Conservation (phyloP, 2,797 vertebrate species). For the Cottoperca gobio region DNA sequence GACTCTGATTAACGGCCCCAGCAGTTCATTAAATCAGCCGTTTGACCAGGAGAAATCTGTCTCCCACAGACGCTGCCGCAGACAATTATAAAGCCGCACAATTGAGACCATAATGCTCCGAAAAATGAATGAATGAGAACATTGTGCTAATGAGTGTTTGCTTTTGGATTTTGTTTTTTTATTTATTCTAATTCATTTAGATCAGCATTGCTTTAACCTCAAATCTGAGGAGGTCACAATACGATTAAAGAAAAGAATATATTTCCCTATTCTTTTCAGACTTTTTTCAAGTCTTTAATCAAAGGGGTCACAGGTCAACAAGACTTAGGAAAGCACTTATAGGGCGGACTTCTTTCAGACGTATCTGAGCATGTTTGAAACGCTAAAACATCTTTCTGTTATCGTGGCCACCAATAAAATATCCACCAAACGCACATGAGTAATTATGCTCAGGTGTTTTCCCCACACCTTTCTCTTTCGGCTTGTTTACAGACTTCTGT, state of each 20-base stretch:
- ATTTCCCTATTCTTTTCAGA: background rate
- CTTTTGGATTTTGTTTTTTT: background rate
- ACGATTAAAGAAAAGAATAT: background rate
- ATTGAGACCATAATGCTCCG: background rate
- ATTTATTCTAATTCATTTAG: background rate
- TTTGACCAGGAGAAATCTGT: background rate
- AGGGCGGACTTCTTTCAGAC: too few relatives aligned
- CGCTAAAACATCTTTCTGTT: too few relatives aligned
- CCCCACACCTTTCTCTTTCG: conserved; percentile 8
- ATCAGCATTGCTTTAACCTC: too few relatives aligned
- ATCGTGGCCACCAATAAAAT: too few relatives aligned
- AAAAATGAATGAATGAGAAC: background rate
- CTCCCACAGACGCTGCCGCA: conserved; percentile 1
- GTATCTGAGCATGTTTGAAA: too few relatives aligned
- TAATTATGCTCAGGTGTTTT: background rate
- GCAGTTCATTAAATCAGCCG: conserved; percentile 13
- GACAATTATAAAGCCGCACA: background rate
- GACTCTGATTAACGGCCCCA: conserved; percentile 23
- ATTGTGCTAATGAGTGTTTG: background rate
- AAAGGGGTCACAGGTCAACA: background rate
- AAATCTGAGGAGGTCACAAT: background rate
- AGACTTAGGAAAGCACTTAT: too few relatives aligned
- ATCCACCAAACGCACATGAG: background rate
- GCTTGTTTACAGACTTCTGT: conserved; percentile 12
- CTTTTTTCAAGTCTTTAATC: background rate